phyloP scores from a whole-genome alignment of 2,797 vertebrate species.

The Selene dorsalis region DNA sequence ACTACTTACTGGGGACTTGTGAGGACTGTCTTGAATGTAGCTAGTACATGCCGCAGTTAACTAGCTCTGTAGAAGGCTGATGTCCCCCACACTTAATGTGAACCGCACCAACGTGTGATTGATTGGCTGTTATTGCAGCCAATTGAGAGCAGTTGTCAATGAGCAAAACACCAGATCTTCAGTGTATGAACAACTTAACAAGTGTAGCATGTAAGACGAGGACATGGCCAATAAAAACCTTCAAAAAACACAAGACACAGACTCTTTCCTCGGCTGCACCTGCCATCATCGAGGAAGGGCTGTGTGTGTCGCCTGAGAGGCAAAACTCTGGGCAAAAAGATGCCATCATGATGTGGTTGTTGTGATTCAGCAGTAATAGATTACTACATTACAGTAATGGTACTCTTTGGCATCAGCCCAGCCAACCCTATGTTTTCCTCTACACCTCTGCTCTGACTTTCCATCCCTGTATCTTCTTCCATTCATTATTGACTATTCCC shows the following conservation, averaged over 20 bases:
- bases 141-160: no score
- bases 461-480: conserved; percentile 10
- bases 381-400: no score
- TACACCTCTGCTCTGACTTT: background rate
- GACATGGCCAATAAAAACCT: no score
- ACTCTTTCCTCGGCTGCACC: no score
- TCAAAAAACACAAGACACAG: no score
- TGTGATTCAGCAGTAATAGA: background rate
- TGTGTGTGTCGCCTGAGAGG: background rate
- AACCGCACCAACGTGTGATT: background rate
- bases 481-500: background rate
- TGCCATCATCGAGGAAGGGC: no score
- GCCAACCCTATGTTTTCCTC: background rate
- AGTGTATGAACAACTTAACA: background rate
- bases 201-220: no score
- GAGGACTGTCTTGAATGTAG: no score
- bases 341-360: background rate
- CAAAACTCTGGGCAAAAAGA: background rate
- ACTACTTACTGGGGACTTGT: background rate
- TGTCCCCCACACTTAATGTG: background rate
- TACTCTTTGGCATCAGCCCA: no score
- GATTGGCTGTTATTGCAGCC: background rate
- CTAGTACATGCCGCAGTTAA: no score
- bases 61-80: background rate
- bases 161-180: no score